Percentiles rank a stretch among this genome's conserved stretches.
Evolutionary conservation across 1,140 invertebrate species (phyloP).

Genomic region (Melitaea cinxia): DNA sequence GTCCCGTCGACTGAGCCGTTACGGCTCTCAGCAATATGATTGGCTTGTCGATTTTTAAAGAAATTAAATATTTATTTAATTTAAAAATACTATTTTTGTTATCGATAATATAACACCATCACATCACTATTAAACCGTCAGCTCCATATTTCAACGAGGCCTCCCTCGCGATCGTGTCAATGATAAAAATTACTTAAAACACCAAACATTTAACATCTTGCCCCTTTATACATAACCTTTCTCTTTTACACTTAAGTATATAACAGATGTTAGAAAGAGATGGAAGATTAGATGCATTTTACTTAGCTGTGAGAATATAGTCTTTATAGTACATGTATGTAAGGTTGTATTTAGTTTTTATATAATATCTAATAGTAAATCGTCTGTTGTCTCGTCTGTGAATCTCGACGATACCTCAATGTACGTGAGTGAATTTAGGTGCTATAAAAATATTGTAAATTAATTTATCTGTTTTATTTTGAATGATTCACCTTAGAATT

Average conservation of each 20-base stretch:
- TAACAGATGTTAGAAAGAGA: slow-evolving; percentile 44
- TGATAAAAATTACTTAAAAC: slow-evolving; percentile 81
- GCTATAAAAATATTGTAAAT: slow-evolving; percentile 36
- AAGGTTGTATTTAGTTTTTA: slow-evolving; percentile 18
- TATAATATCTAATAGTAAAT: slow-evolving; percentile 48
- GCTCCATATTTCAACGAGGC: slow-evolving; percentile 73
- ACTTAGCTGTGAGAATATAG: background rate
- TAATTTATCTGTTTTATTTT: slow-evolving; percentile 27
- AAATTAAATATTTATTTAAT: too few species aligned
- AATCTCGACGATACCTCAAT: slow-evolving; percentile 61
- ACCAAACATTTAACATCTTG: slow-evolving; percentile 78
- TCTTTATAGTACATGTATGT: slow-evolving; percentile 4
- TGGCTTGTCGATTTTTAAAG: background rate
- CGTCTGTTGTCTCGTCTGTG: slow-evolving; percentile 64
- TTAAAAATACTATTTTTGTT: slow-evolving; percentile 7
- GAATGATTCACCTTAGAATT: slow-evolving; percentile 21
- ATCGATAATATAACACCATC: slow-evolving; percentile 27
- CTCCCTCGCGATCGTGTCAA: slow-evolving; percentile 77
- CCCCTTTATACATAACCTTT: slow-evolving; percentile 52
- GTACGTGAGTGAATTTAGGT: slow-evolving; percentile 65
- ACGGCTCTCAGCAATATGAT: too few species aligned
- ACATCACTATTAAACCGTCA: slow-evolving; percentile 67
- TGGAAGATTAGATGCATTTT: slow-evolving; percentile 24
- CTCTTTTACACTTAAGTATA: slow-evolving; percentile 43
- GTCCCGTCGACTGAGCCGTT: too few species aligned